These are phyloP conservation scores for Rhagoletis zephyria DNA, from an alignment of 1,140 invertebrate species.

Conservation along the genomic window DNA sequence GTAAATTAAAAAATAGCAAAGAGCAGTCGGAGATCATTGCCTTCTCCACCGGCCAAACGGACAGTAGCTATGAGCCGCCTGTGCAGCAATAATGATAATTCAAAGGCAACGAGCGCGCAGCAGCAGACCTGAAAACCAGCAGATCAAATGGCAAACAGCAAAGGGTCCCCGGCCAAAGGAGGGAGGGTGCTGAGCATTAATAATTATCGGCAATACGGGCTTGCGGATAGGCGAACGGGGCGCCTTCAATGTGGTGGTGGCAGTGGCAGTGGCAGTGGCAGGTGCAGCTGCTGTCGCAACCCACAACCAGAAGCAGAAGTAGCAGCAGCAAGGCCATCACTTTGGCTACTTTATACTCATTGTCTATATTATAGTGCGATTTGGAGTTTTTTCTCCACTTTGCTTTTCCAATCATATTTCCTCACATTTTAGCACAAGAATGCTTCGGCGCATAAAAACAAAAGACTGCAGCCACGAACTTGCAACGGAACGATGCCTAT, in stretches of 20 bases:
- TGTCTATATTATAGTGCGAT: conserved; percentile 15
- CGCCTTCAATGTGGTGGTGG: background rate
- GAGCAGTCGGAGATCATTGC: background rate
- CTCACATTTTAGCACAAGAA: conserved; percentile 25
- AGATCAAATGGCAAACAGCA: background rate
- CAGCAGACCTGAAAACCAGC: background rate
- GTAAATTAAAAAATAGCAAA: background rate
- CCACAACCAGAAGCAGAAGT: conserved; percentile 23
- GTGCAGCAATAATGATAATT: conserved; percentile 31
- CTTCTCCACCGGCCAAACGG: background rate
- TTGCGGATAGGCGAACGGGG: background rate
- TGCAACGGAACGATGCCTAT: background rate
- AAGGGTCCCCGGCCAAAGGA: background rate
- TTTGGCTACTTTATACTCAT: conserved; percentile 38
- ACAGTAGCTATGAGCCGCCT: conserved; percentile 1
- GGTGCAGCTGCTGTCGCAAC: conserved; percentile 33
- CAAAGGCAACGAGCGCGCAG: conserved; percentile 21
- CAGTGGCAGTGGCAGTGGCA: background rate
- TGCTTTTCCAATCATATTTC: conserved; percentile 44
- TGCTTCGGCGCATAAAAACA: conserved; percentile 34
- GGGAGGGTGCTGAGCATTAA: background rate
- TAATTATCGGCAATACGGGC: conserved; percentile 51
- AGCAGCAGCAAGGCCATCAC: background rate
- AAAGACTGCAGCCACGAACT: conserved; percentile 49
- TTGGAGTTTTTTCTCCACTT: background rate